A percentile compares a stretch with the other conserved stretches of the same genome.
These are phyloP conservation scores for Macquaria ambigua DNA, from an alignment of 2,113 vertebrate genomes.

Conservation along the genomic window DNA sequence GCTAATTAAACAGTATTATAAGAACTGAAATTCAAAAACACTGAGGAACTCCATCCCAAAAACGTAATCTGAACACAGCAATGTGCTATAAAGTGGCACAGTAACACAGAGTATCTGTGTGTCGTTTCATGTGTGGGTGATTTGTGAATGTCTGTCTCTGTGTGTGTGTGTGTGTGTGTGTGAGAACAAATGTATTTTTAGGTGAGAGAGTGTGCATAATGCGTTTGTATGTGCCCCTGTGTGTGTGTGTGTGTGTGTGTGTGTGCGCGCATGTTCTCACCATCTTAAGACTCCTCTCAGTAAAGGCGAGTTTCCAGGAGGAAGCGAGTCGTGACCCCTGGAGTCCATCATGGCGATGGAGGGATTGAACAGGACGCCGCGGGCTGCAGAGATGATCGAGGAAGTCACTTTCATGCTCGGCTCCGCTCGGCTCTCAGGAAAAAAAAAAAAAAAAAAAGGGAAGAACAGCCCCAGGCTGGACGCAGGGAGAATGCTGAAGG, in stretches of 20 bases:
- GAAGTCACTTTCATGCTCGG: slow-evolving; percentile 74
- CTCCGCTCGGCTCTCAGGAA: slow-evolving; percentile 37
- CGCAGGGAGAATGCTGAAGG: slow-evolving; percentile 26
- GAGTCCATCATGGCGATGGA: slow-evolving; percentile 58
- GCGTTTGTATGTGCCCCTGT: neutral
- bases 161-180: neutral
- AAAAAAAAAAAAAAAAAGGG: neutral
- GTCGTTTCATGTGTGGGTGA: neutral
- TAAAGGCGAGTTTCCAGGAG: slow-evolving; percentile 52
- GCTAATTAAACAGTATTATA: too few relatives aligned
- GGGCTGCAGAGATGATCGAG: slow-evolving; percentile 60
- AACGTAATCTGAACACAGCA: neutral
- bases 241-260: slow-evolving; percentile 1
- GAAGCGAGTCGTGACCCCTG: slow-evolving; percentile 71
- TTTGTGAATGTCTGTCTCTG: neutral
- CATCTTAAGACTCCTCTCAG: slow-evolving; percentile 33
- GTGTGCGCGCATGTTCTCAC: slow-evolving; percentile 20
- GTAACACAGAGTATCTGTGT: neutral
- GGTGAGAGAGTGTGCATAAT: neutral
- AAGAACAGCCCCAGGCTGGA: slow-evolving; percentile 8
- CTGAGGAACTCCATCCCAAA: neutral
- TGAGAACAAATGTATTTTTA: neutral
- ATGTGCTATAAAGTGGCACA: neutral
- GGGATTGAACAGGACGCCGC: slow-evolving; percentile 52
- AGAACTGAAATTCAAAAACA: neutral